phyloP scores from a whole-genome alignment of 2,113 vertebrate genomes.

The Chamaea fasciata region DNA sequence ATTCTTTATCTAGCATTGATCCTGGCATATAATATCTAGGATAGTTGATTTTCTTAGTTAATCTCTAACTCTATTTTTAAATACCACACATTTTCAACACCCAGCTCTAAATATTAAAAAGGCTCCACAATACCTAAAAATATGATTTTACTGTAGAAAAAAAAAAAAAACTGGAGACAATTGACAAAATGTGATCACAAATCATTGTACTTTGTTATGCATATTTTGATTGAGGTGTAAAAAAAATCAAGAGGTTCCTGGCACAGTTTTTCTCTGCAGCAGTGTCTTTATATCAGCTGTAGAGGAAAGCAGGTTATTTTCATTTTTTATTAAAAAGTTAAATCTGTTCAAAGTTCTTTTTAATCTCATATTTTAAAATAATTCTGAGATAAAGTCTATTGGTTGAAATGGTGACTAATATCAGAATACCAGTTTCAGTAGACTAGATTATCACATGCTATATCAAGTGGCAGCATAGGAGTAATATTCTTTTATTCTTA shows the following conservation, averaged over 20 bases:
- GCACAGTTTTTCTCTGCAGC: neutral
- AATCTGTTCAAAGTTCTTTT: neutral
- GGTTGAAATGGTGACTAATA: neutral
- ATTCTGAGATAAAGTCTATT: neutral
- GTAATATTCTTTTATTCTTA: neutral
- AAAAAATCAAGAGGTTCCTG: neutral
- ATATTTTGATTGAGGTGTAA: fast-evolving
- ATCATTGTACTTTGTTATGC: neutral
- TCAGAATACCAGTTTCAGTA: neutral
- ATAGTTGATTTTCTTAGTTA: neutral
- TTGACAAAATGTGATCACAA: neutral
- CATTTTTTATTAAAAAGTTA: neutral
- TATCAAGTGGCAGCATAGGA: neutral
- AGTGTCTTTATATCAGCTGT: neutral
- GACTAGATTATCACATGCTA: neutral
- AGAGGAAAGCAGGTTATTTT: neutral
- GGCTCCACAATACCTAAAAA: neutral
- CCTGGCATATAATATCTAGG: neutral
- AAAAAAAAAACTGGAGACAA: neutral
- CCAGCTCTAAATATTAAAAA: neutral
- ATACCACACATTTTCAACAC: neutral
- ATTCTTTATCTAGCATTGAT: neutral
- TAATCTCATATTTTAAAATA: neutral
- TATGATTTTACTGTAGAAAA: neutral
- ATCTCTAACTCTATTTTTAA: neutral